Conservation (phyloP, 2,797 vertebrate species). For the Lagocephalus sceleratus region DNA sequence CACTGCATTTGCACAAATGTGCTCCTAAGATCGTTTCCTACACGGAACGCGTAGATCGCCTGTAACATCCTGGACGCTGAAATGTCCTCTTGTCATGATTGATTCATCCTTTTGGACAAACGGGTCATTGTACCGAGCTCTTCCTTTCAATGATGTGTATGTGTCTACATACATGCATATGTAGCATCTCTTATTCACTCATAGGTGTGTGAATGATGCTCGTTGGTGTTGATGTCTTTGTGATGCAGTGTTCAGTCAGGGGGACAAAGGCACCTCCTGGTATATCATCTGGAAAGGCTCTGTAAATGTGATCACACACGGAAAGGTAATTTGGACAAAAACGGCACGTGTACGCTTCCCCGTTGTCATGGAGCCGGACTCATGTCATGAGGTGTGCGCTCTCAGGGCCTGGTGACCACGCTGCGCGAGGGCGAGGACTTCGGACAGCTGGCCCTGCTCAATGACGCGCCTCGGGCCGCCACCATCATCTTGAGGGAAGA, state of each 20-base stretch:
- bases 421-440: conserved; percentile 94
- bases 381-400: not conserved
- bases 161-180: too few species aligned
- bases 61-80: too few species aligned
- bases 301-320: conserved; percentile 94
- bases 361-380: not conserved
- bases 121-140: too few species aligned
- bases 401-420: conserved; percentile 88
- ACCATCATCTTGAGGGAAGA: conserved; percentile 93
- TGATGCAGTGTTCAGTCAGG: conserved; percentile 91
- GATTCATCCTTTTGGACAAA: too few species aligned
- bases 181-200: not conserved
- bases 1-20: not conserved
- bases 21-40: not conserved
- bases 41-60: not conserved
- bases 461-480: conserved; percentile 89
- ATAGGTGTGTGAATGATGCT: not conserved
- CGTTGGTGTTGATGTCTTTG: conserved; percentile 16
- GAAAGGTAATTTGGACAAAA: conserved; percentile 78
- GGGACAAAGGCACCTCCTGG: conserved; percentile 96
- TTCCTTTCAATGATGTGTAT: too few species aligned
- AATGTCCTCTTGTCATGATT: too few species aligned
- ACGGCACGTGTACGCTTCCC: not conserved
- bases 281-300: conserved; percentile 99
- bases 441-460: conserved; percentile 91